Percentiles rank a stretch among this genome's conserved stretches.
Conservation (phyloP, 2,797 vertebrate species). For the Semotilus atromaculatus region DNA sequence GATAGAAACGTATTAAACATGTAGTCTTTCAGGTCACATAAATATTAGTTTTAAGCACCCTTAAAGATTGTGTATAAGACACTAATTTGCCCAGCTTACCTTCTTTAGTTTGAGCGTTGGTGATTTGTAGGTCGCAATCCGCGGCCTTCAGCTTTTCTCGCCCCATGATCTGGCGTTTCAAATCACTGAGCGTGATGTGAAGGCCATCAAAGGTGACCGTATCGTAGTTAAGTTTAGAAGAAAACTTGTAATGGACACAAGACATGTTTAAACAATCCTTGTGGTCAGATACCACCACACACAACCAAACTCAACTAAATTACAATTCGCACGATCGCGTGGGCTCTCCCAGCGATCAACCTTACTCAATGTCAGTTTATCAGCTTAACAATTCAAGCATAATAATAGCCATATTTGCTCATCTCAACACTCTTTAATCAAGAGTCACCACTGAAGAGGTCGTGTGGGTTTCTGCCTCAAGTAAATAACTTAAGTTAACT, state of each 20-base stretch:
- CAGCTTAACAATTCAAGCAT: conserved; percentile 39
- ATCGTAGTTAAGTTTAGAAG: conserved; percentile 95
- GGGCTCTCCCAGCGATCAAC: conserved; percentile 41
- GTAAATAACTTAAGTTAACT: conserved; percentile 27
- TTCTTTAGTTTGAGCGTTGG: conserved; percentile 95
- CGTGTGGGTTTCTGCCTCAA: conserved; percentile 11
- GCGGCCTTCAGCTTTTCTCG: conserved; percentile 92
- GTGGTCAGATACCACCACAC: conserved; percentile 40
- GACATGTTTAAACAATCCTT: conserved; percentile 79
- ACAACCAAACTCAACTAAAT: conserved; percentile 49
- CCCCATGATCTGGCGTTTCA: conserved; percentile 96
- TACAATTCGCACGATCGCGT: conserved; percentile 27
- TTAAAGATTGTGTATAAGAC: rapidly evolving
- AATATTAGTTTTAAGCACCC: background rate
- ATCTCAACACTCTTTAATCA: conserved; percentile 24
- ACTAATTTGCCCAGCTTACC: conserved; percentile 74
- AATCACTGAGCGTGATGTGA: conserved; percentile 90
- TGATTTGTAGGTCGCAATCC: conserved; percentile 96
- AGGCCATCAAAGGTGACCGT: conserved; percentile 94
- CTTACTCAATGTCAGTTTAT: conserved; percentile 31
- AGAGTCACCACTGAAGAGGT: conserved; percentile 26
- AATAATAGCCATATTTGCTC: conserved; percentile 32
- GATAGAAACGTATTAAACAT: rapidly evolving
- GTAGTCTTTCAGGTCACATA: no score
- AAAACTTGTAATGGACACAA: conserved; percentile 98